Conservation (phyloP, 2,113 vertebrate species). For the Opisthocomus hoazin region DNA sequence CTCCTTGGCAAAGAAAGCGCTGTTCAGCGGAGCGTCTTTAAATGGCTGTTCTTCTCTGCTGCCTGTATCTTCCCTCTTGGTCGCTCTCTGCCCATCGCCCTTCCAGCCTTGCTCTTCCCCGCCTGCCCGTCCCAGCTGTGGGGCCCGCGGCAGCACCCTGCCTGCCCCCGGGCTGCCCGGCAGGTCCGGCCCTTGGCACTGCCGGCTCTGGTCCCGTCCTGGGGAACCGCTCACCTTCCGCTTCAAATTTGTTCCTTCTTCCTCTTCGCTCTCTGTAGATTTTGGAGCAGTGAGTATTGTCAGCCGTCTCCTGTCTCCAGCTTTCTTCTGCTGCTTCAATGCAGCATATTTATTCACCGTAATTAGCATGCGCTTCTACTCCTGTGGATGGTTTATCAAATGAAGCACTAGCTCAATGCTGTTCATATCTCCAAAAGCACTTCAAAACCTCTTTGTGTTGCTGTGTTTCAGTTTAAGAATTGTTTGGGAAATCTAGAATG, state of each 20-base stretch:
- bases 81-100: neutral
- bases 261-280: neutral
- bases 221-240: neutral
- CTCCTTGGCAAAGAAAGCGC: neutral
- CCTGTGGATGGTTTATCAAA: neutral
- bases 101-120: neutral
- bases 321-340: neutral
- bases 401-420: neutral
- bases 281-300: neutral
- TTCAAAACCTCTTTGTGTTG: neutral
- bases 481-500: neutral
- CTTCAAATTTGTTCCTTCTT: neutral
- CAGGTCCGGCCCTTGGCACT: fast-evolving
- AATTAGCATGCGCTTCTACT: neutral
- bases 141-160: fast-evolving
- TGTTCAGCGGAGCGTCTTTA: neutral
- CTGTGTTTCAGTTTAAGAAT: neutral
- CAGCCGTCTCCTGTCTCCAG: neutral
- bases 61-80: neutral
- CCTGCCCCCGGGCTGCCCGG: neutral
- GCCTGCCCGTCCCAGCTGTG: fast-evolving
- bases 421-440: neutral
- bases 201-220: neutral
- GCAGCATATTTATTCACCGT: neutral
- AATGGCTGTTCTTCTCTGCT: neutral